Percentiles rank a stretch among this genome's conserved stretches.
phyloP scores from a whole-genome alignment of 2,113 vertebrate species.

The Herpailurus yagouaroundi region DNA sequence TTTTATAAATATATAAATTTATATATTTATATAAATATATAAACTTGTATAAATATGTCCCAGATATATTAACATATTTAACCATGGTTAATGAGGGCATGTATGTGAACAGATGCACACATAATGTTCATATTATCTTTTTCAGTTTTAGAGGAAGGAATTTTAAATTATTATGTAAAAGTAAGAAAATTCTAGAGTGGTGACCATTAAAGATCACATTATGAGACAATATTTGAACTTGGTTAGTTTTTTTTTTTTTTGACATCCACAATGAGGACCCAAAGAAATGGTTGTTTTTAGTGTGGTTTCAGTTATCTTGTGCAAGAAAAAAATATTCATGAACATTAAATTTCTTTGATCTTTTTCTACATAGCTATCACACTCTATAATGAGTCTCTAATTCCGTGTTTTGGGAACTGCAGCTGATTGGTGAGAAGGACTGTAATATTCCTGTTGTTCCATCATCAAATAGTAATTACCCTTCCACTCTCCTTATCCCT shows the following conservation, averaged over 20 bases:
- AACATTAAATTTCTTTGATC: slow-evolving; percentile 42
- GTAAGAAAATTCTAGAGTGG: not conserved
- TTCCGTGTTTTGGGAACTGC: slow-evolving; percentile 29
- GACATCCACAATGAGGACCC: not conserved
- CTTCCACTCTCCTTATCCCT: slow-evolving; percentile 45
- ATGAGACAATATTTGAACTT: not conserved
- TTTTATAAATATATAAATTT: not conserved
- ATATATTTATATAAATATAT: no score
- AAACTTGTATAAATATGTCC: no score
- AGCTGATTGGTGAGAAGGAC: slow-evolving; percentile 25
- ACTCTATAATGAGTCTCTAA: slow-evolving; percentile 31
- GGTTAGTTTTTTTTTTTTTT: not conserved
- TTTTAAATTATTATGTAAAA: slow-evolving; percentile 38
- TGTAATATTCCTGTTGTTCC: slow-evolving; percentile 59
- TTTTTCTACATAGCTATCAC: slow-evolving; percentile 23
- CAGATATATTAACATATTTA: not conserved
- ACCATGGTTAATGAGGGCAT: not conserved
- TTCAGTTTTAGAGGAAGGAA: not conserved
- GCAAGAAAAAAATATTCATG: slow-evolving; percentile 11
- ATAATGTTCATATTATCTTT: not conserved
- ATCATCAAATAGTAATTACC: slow-evolving; percentile 54
- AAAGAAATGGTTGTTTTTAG: not conserved
- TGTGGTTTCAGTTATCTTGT: not conserved
- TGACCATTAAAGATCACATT: not conserved
- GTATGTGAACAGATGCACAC: not conserved